A percentile compares a stretch with the other conserved stretches of the same genome.
These are phyloP conservation scores for Nothobranchius kuhntae DNA, from an alignment of 2,113 vertebrate genomes.

Conservation along the genomic window DNA sequence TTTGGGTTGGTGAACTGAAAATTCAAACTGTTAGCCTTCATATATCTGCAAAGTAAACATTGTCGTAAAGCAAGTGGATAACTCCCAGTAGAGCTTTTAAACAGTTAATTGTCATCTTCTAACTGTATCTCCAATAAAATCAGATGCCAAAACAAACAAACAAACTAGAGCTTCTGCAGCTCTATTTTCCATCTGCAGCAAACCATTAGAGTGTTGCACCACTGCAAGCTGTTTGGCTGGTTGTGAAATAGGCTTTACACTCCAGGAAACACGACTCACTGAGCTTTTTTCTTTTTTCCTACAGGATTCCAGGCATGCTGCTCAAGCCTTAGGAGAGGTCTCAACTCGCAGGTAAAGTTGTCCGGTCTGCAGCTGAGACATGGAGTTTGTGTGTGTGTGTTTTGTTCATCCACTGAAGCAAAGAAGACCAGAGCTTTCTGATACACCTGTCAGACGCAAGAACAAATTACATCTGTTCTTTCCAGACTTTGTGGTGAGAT, in stretches of 20 bases:
- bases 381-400: slow-evolving; percentile 1
- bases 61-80: too few species aligned
- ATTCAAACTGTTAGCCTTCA: too few species aligned
- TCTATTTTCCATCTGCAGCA: slow-evolving; percentile 63
- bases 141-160: slow-evolving; percentile 51
- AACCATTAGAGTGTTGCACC: slow-evolving; percentile 56
- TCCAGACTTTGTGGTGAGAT: slow-evolving; percentile 44
- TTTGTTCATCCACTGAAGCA: slow-evolving; percentile 34
- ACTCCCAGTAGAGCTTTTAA: neutral
- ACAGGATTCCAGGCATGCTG: slow-evolving; percentile 48
- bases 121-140: slow-evolving; percentile 40
- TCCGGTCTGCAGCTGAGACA: slow-evolving; percentile 23
- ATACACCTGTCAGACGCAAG: slow-evolving; percentile 64
- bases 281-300: slow-evolving; percentile 22
- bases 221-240: slow-evolving; percentile 69
- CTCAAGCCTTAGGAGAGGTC: slow-evolving; percentile 38
- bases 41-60: too few species aligned
- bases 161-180: slow-evolving; percentile 46
- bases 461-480: slow-evolving; percentile 68
- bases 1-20: too few species aligned
- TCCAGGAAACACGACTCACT: slow-evolving; percentile 51
- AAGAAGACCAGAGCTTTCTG: slow-evolving; percentile 49
- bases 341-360: slow-evolving; percentile 43
- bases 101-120: neutral
- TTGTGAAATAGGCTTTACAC: slow-evolving; percentile 73